These are phyloP conservation scores for Urocyon cinereoargenteus DNA, from an alignment of 2,797 vertebrate species.

Conservation along the genomic window DNA sequence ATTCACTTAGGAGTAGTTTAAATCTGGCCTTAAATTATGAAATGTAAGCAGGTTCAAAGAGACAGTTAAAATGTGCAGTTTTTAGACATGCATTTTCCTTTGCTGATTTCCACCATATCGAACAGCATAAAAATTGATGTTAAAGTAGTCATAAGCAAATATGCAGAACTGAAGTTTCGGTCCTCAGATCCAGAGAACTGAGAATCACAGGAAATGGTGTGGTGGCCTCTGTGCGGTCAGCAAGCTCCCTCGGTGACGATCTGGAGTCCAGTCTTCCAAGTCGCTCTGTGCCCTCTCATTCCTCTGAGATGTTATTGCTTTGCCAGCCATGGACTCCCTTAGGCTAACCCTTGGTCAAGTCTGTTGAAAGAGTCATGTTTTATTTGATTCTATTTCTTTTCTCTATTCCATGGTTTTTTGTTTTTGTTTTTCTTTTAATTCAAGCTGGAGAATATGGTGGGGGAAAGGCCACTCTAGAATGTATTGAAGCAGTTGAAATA, in stretches of 20 bases:
- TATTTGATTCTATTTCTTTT: background rate
- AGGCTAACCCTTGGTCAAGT: background rate
- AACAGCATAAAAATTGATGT: background rate
- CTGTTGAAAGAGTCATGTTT: background rate
- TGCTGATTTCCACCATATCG: background rate
- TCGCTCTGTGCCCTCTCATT: rapidly evolving
- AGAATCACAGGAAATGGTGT: background rate
- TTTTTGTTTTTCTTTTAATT: background rate
- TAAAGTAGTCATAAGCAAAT: background rate
- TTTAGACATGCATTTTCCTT: background rate
- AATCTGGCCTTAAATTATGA: background rate
- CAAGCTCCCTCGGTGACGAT: background rate
- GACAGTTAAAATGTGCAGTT: background rate
- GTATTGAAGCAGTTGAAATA: background rate
- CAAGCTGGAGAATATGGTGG: background rate
- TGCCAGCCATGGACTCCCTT: background rate
- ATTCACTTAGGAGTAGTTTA: background rate
- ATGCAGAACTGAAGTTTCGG: background rate
- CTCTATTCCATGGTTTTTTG: background rate
- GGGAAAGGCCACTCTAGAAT: background rate
- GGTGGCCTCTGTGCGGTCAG: background rate
- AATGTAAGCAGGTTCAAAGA: background rate
- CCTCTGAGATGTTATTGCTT: background rate
- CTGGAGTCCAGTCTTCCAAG: background rate
- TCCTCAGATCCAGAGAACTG: background rate